Evolutionary conservation across 2,113 vertebrate genomes (phyloP).

Genomic region (Urocolius indicus): DNA sequence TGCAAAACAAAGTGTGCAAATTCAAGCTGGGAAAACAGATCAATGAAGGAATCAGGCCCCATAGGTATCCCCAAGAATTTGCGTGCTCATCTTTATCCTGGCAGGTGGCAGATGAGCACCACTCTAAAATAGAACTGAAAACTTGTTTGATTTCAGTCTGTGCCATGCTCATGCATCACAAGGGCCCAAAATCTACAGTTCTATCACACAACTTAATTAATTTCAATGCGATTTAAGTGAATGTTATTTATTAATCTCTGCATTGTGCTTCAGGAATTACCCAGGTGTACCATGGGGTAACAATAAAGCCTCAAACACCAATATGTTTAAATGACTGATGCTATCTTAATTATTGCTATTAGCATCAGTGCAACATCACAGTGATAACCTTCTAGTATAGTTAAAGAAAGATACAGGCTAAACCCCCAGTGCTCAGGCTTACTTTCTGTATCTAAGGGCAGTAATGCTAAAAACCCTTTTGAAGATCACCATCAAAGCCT

Average conservation of each 20-base stretch:
- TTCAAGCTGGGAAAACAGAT: not conserved
- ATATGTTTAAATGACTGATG: not conserved
- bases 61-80: not conserved
- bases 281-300: not conserved
- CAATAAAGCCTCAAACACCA: not conserved
- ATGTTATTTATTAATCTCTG: not conserved
- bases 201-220: not conserved
- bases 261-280: not conserved
- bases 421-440: not conserved
- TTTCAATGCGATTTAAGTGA: conserved; percentile 25
- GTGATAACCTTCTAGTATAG: not conserved
- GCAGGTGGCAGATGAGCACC: not conserved
- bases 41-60: not conserved
- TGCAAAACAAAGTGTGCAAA: not conserved
- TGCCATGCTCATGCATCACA: accelerated
- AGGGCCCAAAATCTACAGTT: not conserved
- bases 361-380: not conserved
- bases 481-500: conserved; percentile 48
- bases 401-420: conserved; percentile 25
- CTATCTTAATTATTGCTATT: not conserved
- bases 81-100: not conserved
- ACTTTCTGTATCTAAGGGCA: conserved; percentile 21
- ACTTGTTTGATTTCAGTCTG: not conserved
- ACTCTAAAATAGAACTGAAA: not conserved
- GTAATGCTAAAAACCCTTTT: conserved; percentile 43